Percentiles rank a stretch among this genome's conserved stretches.
These are phyloP conservation scores for Myrmecobius fasciatus DNA, from an alignment of 2,113 vertebrate genomes.

Conservation along the genomic window DNA sequence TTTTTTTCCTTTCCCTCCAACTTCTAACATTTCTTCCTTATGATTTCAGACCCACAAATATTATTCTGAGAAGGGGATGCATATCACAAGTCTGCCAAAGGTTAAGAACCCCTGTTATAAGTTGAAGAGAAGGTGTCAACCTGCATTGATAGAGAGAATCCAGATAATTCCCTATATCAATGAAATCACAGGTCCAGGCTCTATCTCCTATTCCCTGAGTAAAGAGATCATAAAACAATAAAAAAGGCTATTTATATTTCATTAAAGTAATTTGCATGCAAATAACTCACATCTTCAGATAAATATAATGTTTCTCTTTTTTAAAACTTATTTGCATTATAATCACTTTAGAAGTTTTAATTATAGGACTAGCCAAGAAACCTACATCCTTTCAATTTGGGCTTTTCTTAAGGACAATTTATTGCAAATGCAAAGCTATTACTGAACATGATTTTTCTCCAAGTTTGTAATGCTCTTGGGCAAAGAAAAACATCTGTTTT, in stretches of 20 bases:
- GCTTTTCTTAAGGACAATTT: slow-evolving; percentile 47
- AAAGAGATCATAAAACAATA: neutral
- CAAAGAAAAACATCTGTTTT: slow-evolving; percentile 60
- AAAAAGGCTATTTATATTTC: neutral
- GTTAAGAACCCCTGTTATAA: neutral
- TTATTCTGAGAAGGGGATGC: neutral
- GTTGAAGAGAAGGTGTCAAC: neutral
- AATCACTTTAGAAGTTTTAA: slow-evolving; percentile 45
- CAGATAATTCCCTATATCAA: neutral
- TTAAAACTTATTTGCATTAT: slow-evolving; percentile 2
- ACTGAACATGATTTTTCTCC: slow-evolving; percentile 52
- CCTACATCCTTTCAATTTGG: slow-evolving; percentile 35
- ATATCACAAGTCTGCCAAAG: neutral
- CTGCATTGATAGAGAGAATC: neutral
- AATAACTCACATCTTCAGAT: neutral
- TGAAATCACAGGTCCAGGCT: neutral
- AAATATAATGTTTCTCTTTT: slow-evolving; percentile 39
- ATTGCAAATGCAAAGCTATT: slow-evolving; percentile 64
- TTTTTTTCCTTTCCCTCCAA: neutral
- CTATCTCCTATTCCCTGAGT: neutral
- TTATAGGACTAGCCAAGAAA: slow-evolving; percentile 36
- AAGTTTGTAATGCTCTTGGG: slow-evolving; percentile 54
- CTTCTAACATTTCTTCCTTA: neutral
- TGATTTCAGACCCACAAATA: neutral
- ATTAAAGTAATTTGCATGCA: slow-evolving; percentile 25